Conservation (phyloP, 2,888 invertebrate genomes). For the Cataglyphis cursor region DNA sequence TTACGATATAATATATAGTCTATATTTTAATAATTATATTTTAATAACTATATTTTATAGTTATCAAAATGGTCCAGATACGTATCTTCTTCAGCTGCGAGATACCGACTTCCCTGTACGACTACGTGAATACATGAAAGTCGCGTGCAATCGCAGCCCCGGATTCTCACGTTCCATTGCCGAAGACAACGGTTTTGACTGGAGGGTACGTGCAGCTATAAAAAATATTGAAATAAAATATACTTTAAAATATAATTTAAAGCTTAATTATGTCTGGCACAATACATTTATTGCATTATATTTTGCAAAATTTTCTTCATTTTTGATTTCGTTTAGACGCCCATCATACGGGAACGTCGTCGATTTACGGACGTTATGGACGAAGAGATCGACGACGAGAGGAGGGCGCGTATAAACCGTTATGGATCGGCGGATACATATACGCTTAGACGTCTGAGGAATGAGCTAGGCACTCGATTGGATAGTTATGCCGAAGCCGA, state of each 20-base stretch:
- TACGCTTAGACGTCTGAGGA: conserved; percentile 92
- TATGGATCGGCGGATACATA: conserved; percentile 91
- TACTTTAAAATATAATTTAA: neutral
- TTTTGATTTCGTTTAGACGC: conserved; percentile 88
- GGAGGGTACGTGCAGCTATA: conserved; percentile 89
- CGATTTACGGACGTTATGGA: conserved; percentile 98
- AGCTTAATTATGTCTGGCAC: neutral
- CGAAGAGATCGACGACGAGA: conserved; percentile 97
- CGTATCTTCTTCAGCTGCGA: conserved; percentile 96
- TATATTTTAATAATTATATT: neutral
- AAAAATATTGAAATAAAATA: neutral
- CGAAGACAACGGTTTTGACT: conserved; percentile 91
- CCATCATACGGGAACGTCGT: conserved; percentile 95
- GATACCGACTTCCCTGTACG: conserved; percentile 98
- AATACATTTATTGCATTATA: neutral
- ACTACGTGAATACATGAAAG: conserved; percentile 97
- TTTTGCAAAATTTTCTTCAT: neutral
- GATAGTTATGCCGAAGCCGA: conserved; percentile 96
- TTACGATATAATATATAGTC: neutral
- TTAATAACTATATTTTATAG: conserved; percentile 86
- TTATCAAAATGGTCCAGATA: conserved; percentile 98
- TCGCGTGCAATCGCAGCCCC: conserved; percentile 93
- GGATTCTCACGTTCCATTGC: conserved; percentile 90
- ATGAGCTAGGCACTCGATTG: conserved; percentile 94
- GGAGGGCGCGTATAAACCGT: conserved; percentile 92